phyloP scores from a whole-genome alignment of 1,140 invertebrate genomes.

The Ganaspis sp. region DNA sequence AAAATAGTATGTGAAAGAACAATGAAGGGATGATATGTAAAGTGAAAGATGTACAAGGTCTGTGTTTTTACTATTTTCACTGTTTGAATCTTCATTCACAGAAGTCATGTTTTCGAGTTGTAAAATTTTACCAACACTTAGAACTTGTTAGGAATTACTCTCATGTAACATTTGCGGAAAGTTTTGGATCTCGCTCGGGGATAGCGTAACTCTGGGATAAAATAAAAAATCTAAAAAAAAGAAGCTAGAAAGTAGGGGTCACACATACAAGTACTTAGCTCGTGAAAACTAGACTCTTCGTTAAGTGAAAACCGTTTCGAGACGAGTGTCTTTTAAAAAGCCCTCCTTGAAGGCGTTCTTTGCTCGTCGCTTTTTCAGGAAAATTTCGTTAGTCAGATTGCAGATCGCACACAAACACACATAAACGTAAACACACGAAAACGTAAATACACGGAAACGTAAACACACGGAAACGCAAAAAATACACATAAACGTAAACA shows the following conservation, averaged over 20 bases:
- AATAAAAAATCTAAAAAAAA: background rate
- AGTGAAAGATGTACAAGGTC: no score
- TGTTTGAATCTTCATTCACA: no score
- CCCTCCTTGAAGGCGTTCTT: background rate
- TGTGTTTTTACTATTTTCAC: no score
- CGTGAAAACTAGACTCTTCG: constrained; percentile 16
- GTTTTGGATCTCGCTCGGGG: background rate
- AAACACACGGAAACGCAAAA: no score
- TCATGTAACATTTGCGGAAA: constrained; percentile 8
- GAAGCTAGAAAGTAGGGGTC: background rate
- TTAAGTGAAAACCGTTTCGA: constrained; percentile 13
- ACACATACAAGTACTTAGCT: constrained; percentile 7
- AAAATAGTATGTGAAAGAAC: no score
- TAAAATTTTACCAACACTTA: background rate
- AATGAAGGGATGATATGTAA: no score
- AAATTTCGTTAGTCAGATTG: background rate
- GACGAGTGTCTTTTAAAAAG: constrained; percentile 9
- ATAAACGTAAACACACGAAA: background rate
- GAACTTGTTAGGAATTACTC: background rate
- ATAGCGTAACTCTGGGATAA: background rate
- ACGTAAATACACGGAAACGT: no score
- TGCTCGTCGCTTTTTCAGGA: background rate
- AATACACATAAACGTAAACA: no score
- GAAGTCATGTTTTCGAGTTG: background rate
- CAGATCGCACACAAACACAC: background rate